Evolutionary conservation across 2,888 invertebrate genomes (phyloP).

Genomic region (Aporophyla lueneburgensis): DNA sequence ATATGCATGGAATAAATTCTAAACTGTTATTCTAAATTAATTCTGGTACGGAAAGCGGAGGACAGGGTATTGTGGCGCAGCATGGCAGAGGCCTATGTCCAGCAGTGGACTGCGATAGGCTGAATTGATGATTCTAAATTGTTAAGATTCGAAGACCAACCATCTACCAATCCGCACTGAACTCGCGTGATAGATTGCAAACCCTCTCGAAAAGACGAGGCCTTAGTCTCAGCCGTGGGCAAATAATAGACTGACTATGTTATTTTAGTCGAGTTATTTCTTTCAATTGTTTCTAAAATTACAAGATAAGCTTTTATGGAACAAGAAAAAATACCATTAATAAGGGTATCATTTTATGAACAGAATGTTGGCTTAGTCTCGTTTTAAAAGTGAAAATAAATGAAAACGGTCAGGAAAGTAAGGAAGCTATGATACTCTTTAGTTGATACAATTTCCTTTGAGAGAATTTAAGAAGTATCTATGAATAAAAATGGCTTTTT

Average conservation of each 20-base stretch:
- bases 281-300: neutral
- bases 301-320: neutral
- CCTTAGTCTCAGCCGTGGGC: no score
- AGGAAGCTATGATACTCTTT: constrained; percentile 32
- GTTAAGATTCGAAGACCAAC: no score
- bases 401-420: constrained; percentile 5
- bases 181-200: no score
- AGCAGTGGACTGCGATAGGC: no score
- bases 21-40: no score
- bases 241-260: no score
- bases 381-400: constrained; percentile 24
- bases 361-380: neutral
- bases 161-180: no score
- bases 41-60: no score
- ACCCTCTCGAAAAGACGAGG: no score
- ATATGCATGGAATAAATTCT: constrained; percentile 7
- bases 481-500: neutral
- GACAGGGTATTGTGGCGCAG: no score
- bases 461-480: constrained; percentile 14
- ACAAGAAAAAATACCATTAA: neutral
- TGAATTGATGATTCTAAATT: no score
- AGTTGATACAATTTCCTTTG: constrained; percentile 27
- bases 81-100: no score
- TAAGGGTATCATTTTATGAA: constrained; percentile 1
- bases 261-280: neutral